Base-by-base conservation (phyloP, 1,140 invertebrate species). In the Bombus ignitus region DNA sequence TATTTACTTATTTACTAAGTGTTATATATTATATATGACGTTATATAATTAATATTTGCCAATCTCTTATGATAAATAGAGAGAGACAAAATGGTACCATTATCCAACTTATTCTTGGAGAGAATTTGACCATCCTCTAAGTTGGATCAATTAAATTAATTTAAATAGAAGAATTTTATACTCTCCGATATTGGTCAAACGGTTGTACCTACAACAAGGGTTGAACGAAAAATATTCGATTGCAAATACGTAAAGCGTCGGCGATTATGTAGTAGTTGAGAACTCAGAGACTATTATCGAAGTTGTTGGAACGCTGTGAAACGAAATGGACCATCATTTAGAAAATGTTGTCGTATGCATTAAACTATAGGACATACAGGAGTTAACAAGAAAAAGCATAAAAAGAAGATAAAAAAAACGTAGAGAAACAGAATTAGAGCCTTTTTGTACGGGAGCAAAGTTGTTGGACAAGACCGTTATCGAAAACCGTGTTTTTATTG, bases 311-410 rank as follows among this genome's bases (percentile, higher is more conserved):
- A 90, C 85, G 90, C 90, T 94, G 92, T 91, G 91, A 92, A 77
- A 89, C 82, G 85, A 92, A 86, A 92, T 92, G 93, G 92, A 93
- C 92, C 92, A 93, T 89, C 93, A 79, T 92, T 91, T 79, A 79
- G 89, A 92, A 90, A 76, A 78, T 35, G 53, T 83, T 83, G 37
- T 83, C 81, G 85, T 84, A 89, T 66, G 57, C 89, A 87, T 90
- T 53, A 91, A 84, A 79, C 42, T 44, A 47, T 77, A 77, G 57
- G 42, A 68, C 18, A 59, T 15, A 59, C 66, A 53, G 76, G 74
- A 76, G 79, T 73, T 79, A 76, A 84, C 73, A 74, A 73, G 75
- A 77, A 37, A 62, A 62, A n/a, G 28, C 4, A 62, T 62, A 73
- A 75, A 76, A 32, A 35, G 25, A 37, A 12, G 42, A 79, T 47